Evolutionary conservation across 2,888 invertebrate species (phyloP), one percentile per base, ranked within the genome.

Genomic region (Dasysyrphus tricinctus): DNA sequence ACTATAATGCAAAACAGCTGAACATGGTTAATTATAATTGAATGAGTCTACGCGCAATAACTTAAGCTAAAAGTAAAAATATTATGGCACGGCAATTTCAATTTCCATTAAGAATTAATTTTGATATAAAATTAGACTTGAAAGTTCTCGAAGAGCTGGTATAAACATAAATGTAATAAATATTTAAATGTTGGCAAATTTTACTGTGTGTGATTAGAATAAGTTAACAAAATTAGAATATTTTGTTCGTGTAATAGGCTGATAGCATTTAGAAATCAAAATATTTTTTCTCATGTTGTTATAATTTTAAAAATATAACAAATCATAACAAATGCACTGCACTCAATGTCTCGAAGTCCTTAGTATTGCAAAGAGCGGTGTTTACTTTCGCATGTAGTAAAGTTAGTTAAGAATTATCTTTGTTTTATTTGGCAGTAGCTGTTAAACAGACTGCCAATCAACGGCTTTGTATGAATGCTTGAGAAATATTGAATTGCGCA

Each of bases 1-100:
- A 56, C 88, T 89, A 51, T 89, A 88, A 89, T 80, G 49, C 67
- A 76, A 72, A 86, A 80, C 85, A 44, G 44, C 32, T 63, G 16
- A 57, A 29, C 47, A 70, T 34, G 16, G 54, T 24, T 11, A 59
- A 8, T 19, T 8, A 57, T 11, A 4, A 19, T n/a, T 6, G 37
- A 69, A 63, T 34, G 47, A 80, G 69, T 81, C 67, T 34, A 67
- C 72, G 76, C 69, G 82, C 86, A 86, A 81, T 59, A 74, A 78
- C 78, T 82, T 75, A 44, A 76, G 67, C 67, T 70, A 56, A 24
- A 47, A 47, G 37, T 73, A 47, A 49, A 57, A 16, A 59, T 39
- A 34, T 54, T 73, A 76, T 63, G 34, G 63, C 69, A 57, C 49
- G 56, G 44, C 63, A 57, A 39, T 76, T 57, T 54, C 57, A 61